Evolutionary conservation across 1,140 invertebrate species (phyloP), one percentile per base, ranked within the genome.

Genomic region (Atta texana): DNA sequence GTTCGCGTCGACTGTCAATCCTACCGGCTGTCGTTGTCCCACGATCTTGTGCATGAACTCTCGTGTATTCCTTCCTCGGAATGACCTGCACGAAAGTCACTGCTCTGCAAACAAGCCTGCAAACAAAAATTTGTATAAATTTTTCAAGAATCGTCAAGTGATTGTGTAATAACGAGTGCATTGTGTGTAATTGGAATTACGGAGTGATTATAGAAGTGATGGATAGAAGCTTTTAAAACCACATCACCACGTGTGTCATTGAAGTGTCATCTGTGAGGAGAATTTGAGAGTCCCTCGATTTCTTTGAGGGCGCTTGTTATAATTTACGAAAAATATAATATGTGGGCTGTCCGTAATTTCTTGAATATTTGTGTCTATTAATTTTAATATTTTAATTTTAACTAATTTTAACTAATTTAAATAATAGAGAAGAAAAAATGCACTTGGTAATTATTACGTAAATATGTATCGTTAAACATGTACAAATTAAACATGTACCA

Each of bases 201-300:
- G 14, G 18, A 75, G 80, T 84, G 80, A 84, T 84, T 75, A 12
- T 16, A 24, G 18, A 61, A n/a, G 18, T 61, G 34, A 74, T 49
- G 31, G 55, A 61, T 49, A 18, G n/a, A 44, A 44, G 39, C 49
- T 63, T 49, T 61, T 61, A 49, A 49, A 61, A 63, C 7, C 80
- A 74, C 34, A 39, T 82, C 49, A 63, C 14, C 80, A 74, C 34
- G 55, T 82, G 80, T 82, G 68, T n/a, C 16, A 39, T 74, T 59
- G 18, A 31, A 61, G 69, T 84, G 80, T 84, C 39, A 61, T 49
- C 68, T 28, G 24, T 61, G 66, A 55, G 3, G 63, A 24, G 63
- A 16, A 14, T 21, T 68, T 59, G 28, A 55, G 21, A 75, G 44
- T n/a, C 39, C 31, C 34, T 51, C 24, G 53, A 72, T 21, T 68